Evolutionary conservation across 1,140 invertebrate genomes (phyloP), one percentile per base, ranked within the genome.

Genomic region (Sesamia nonagrioides): DNA sequence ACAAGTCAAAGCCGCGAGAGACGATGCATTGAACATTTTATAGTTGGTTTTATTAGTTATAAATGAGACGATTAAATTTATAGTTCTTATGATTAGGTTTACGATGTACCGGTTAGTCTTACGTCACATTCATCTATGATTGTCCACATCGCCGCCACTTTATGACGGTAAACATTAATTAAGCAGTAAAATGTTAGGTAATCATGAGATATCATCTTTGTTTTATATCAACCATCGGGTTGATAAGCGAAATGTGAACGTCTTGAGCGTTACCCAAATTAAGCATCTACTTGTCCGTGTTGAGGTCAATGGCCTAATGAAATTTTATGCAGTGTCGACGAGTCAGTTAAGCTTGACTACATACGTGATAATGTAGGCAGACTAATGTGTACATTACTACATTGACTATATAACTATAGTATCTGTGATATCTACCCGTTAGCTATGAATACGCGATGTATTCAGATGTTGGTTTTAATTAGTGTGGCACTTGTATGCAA

Each of bases 11-110:
- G n/a, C n/a, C 86, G 84, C 85, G 86, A 88, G 90, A 91, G 90
- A 90, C 86, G 89, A 83, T 85, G 84, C 86, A 91, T 89, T 88
- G 87, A 89, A 88, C 13, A 87, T 87, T 93, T 93, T 92, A 92
- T 93, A 88, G 90, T 87, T 85, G 77, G 71, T 90, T 94, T 93
- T 94, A 94, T 92, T 90, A 90, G 85, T 84, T 90, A 86, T 92
- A 94, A 93, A 93, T 92, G 91, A 93, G 90, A 87, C 89, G 85
- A 90, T 93, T 92, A 92, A 88, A 88, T 90, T 92, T 91, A 94
- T 92, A 86, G 88, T 90, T 87, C 82, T 78, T 82, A 85, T 89
- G 88, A 91, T 92, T 91, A 88, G 87, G 71, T 92, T 93, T 91
- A 93, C 84, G 89, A 89, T 82, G 73, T 79, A 88, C 83, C 81